A percentile compares a stretch with the other conserved stretches of the same genome.
Conservation (phyloP, 35 echinoderm and acorn worm species). For the Acanthaster planci region DNA sequence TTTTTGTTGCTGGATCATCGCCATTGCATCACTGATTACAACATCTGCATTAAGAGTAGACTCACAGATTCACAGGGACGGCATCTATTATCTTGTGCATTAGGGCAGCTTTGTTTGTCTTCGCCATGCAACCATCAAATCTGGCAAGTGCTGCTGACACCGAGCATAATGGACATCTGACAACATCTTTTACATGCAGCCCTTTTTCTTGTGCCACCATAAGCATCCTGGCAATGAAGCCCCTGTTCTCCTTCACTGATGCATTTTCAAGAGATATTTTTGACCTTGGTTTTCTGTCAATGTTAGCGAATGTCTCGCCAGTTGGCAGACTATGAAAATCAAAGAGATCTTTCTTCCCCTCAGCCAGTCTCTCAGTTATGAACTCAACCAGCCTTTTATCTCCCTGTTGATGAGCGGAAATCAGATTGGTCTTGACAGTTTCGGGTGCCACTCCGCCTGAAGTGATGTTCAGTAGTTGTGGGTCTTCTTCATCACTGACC, state of each 20-base stretch:
- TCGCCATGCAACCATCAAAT: slow-evolving; percentile 22
- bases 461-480: slow-evolving; percentile 52
- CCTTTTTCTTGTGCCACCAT: slow-evolving; percentile 36
- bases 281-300: slow-evolving; percentile 9
- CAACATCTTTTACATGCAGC: slow-evolving; percentile 34
- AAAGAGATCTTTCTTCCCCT: slow-evolving; percentile 27
- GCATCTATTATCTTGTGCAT: slow-evolving; percentile 25
- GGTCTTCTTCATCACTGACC: slow-evolving; percentile 28
- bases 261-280: neutral
- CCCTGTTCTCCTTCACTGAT: slow-evolving; percentile 38
- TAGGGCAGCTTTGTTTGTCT: slow-evolving; percentile 47
- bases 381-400: neutral
- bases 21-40: slow-evolving; percentile 20
- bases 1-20: neutral
- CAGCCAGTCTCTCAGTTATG: slow-evolving; percentile 19
- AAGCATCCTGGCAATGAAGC: slow-evolving; percentile 46
- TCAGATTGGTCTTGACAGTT: neutral
- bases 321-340: neutral
- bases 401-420: slow-evolving; percentile 6
- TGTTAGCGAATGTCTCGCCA: slow-evolving; percentile 34
- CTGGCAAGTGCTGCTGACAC: slow-evolving; percentile 43
- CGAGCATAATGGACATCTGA: slow-evolving; percentile 53
- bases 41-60: neutral
- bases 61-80: neutral
- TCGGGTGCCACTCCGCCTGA: slow-evolving; percentile 31